These are phyloP conservation scores for Acromyrmex echinatior DNA, from an alignment of 1,140 invertebrate genomes.

Conservation along the genomic window DNA sequence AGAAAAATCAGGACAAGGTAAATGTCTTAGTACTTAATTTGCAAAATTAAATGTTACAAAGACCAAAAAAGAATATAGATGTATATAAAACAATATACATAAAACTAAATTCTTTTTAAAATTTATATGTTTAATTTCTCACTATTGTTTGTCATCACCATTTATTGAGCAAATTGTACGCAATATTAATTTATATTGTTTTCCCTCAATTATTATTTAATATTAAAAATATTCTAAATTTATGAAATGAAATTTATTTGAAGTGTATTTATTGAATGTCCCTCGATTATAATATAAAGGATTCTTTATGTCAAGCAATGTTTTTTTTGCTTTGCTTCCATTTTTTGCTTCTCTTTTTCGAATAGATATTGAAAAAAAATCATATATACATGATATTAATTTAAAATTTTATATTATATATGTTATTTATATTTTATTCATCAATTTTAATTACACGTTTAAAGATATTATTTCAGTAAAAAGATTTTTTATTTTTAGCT, in stretches of 20 bases:
- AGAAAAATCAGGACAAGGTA: background rate
- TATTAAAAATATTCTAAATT: background rate
- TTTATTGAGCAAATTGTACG: background rate
- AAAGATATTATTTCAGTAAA: too few relatives aligned
- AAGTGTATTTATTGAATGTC: background rate
- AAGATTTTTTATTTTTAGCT: too few relatives aligned
- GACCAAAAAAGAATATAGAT: background rate
- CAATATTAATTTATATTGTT: background rate
- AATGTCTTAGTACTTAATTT: slow-evolving; percentile 36
- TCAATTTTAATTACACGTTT: too few relatives aligned
- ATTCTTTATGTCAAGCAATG: background rate
- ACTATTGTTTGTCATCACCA: background rate
- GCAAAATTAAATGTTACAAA: background rate
- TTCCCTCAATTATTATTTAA: background rate
- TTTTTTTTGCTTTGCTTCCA: background rate
- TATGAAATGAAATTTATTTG: background rate
- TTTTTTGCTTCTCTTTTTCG: background rate
- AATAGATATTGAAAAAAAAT: background rate
- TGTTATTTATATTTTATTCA: too few relatives aligned
- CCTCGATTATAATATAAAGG: background rate
- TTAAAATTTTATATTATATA: background rate
- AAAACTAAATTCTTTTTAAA: slow-evolving; percentile 1
- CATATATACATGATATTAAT: background rate
- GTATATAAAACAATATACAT: background rate
- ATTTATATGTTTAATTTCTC: background rate